Percentiles rank a stretch among this genome's conserved stretches.
Evolutionary conservation across 2,888 invertebrate genomes (phyloP).

Genomic region (Meganola albula): DNA sequence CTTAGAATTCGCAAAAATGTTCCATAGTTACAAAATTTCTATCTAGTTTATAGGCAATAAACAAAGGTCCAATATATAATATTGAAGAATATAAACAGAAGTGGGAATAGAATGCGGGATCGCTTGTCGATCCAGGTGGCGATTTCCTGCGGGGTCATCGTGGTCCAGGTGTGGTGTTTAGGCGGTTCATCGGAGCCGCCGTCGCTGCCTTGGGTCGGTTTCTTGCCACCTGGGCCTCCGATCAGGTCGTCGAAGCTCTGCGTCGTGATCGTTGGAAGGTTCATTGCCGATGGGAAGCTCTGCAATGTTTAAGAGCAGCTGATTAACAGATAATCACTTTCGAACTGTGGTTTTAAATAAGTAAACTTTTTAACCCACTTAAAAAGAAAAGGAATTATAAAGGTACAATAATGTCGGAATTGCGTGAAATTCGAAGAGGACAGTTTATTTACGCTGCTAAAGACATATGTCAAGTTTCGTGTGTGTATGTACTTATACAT

Average conservation of each 20-base stretch:
- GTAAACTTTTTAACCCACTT: too few species aligned
- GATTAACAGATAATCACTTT: too few species aligned
- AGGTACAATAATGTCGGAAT: too few species aligned
- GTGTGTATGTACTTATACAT: too few species aligned
- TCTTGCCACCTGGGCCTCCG: constrained; percentile 35
- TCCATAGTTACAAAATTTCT: too few species aligned
- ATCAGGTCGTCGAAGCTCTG: constrained; percentile 81
- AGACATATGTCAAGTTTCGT: too few species aligned
- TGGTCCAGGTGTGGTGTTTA: constrained; percentile 80
- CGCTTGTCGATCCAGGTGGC: constrained; percentile 91
- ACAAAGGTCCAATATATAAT: constrained; percentile 88
- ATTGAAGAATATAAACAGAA: constrained; percentile 88
- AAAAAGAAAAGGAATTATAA: too few species aligned
- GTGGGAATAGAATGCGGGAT: constrained; percentile 86
- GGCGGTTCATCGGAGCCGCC: constrained; percentile 48
- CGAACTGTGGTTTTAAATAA: too few species aligned
- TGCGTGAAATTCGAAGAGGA: too few species aligned
- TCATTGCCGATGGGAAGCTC: constrained; percentile 81
- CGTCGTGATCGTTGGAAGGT: constrained; percentile 83
- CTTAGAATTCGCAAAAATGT: too few species aligned
- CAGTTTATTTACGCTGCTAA: too few species aligned
- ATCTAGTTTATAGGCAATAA: constrained; percentile 74
- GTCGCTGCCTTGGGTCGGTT: constrained; percentile 48
- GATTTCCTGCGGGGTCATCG: constrained; percentile 92
- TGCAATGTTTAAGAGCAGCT: constrained; percentile 39